Percentiles rank a stretch among this genome's conserved stretches.
Evolutionary conservation across 2,113 vertebrate genomes (phyloP).

Genomic region (Pitta sordida): DNA sequence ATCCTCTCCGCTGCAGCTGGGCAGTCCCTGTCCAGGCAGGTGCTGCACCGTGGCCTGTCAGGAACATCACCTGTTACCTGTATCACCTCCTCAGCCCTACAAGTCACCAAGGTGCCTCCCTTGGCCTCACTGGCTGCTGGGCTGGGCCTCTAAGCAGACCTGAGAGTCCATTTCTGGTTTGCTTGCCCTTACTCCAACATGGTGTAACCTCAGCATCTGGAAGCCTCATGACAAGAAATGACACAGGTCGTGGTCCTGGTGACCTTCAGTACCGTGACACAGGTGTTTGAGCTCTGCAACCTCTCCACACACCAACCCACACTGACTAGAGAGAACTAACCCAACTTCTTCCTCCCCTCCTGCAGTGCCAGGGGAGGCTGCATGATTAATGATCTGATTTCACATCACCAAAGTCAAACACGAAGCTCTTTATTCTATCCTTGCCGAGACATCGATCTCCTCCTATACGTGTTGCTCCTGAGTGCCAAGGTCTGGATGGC

Average conservation of each 20-base stretch:
- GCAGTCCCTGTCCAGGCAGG: not conserved
- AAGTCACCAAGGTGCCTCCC: not conserved
- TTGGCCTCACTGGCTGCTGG: not conserved
- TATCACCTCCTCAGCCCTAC: not conserved
- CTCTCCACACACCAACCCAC: not conserved
- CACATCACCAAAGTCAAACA: not conserved
- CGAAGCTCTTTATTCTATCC: not conserved
- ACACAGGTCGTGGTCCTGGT: not conserved
- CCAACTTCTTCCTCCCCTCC: not conserved
- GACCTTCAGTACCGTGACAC: not conserved
- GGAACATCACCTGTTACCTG: fast-evolving
- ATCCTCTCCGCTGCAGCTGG: not conserved
- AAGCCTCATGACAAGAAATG: not conserved
- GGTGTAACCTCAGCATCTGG: not conserved
- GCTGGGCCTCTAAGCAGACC: not conserved
- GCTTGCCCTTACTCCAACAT: not conserved
- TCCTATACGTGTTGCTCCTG: not conserved
- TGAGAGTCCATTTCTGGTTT: not conserved
- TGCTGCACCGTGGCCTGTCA: not conserved
- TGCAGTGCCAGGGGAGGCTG: not conserved
- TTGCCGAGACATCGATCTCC: not conserved
- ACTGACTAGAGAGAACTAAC: not conserved
- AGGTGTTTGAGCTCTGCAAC: not conserved
- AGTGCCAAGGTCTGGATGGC: not conserved
- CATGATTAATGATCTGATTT: not conserved